Base-by-base conservation (phyloP, 2,113 vertebrate genomes). In the Felis chaus region DNA sequence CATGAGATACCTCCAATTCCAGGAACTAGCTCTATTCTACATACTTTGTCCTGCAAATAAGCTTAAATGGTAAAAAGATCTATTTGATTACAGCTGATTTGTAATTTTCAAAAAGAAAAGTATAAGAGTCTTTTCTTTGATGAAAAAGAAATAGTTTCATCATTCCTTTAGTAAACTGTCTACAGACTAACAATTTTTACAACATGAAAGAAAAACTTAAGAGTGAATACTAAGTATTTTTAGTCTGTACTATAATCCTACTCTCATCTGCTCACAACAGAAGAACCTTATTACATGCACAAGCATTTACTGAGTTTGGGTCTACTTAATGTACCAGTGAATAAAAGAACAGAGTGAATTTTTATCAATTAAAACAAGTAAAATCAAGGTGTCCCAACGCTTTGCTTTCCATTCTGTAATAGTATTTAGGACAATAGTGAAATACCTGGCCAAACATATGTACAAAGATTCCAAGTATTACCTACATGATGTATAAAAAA, bases 291-390 rank as follows among this genome's bases (percentile, higher is more conserved):
- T 48, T 84, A 66, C 7, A 82, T 5, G 23, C 1, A 93, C 2
- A 91, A 3, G 3, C 8, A 85, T 31, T 71, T n/a, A 31, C 2
- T 41, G 15, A 57, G 23, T 83, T 95, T 80, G 48, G 55, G 21
- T 48, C 33, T 50, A 86, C 29, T 73, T 61, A 71, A 39, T 8
- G 3, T 27, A 68, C 53, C 36, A 91, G 68, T 81, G 39, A 94
- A 86, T 85, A 78, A 96, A 18, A 85, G 23, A 69, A 10, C 1
- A 96, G 31, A 95, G 79, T 39, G n/a, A 89, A 91, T 11, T 79
- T 86, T 89, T 33, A 96, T 7, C 33, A 18, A 94, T 53, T 89
- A 68, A 94, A 76, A 94, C 36, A 87, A 88, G 69, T 89, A 76
- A 96, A 91, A 88, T 41, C n/a, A 97, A 91, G 66, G 53, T 78